Evolutionary conservation across 2,888 invertebrate species (phyloP), one percentile per base, ranked within the genome.

Genomic region (Kuschelorhynchus macadamiae): DNA sequence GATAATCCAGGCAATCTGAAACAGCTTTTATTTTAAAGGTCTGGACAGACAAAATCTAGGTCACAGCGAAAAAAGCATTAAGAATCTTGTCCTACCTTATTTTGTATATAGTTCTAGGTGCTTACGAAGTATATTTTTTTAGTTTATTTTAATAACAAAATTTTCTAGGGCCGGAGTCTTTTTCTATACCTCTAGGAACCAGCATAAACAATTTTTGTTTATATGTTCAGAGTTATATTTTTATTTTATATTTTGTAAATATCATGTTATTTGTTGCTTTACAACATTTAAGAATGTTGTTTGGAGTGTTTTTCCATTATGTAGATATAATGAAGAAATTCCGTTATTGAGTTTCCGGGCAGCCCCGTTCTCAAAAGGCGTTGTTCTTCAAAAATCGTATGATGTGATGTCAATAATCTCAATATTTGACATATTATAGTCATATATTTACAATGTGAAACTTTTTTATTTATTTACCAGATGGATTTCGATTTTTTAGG

Each of bases 401-500:
- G 82, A 83, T 83, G 83, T 83, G 83, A 83, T 83, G 82, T 83
- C 81, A 81, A 81, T 81, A 83, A 83, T 83, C 83, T 83, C 81
- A 76, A 78, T 75, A 75, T 78, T 76, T 74, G 74, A 76, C 74
- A 76, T 74, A 74, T 63, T 60, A 65, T 70, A 63, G 76, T 77
- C 72, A 72, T 69, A 74, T 76, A 74, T 76, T 74, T 77, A 76
- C 71, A 73, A 72, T 66, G 70, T 75, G 50, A 75, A 73, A 46
- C 18, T 53, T 75, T 74, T 74, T 73, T 74, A 79, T 78, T 80
- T 79, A 78, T 81, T 80, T 81, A 81, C 80, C 78, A 79, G 81
- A 79, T 79, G 78, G 78, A 86, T 88, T 88, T 88, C 86, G 87
- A 88, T 87, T 86, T 88, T 88, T n/a, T 20, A 88, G 87, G 87